Percentiles rank a stretch among this genome's conserved stretches.
Evolutionary conservation across 2,113 vertebrate species (phyloP).

Genomic region (Herpailurus yagouaroundi): DNA sequence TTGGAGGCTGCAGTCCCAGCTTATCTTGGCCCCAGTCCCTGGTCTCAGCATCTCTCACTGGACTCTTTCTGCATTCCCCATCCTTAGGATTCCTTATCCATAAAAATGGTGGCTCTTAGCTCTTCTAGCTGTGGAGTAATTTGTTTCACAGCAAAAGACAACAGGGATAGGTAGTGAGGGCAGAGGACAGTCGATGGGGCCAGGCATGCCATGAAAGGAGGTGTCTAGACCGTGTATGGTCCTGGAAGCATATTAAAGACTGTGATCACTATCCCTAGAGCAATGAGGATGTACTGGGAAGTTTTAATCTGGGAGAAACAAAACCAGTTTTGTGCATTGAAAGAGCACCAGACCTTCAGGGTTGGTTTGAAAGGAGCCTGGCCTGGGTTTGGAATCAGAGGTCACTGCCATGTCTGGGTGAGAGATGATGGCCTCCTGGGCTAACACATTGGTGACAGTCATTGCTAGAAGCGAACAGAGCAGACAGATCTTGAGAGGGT

Average conservation of each 20-base stretch:
- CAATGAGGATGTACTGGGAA: background rate
- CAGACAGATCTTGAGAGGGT: background rate
- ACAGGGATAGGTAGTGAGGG: accelerated
- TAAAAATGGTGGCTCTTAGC: no score
- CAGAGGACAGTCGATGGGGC: accelerated
- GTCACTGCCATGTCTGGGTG: accelerated
- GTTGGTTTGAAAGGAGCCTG: background rate
- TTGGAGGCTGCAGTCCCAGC: accelerated
- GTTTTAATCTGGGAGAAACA: background rate
- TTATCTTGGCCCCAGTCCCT: background rate
- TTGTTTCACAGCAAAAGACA: background rate
- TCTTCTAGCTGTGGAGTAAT: accelerated
- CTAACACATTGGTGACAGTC: accelerated
- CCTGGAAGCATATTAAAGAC: accelerated
- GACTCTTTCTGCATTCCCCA: background rate
- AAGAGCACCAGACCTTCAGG: background rate
- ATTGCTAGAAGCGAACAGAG: no score
- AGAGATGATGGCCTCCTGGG: background rate
- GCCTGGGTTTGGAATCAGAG: background rate
- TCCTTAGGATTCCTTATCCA: no score
- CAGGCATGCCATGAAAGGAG: background rate
- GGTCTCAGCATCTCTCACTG: background rate
- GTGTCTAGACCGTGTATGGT: accelerated
- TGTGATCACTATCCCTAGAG: no score
- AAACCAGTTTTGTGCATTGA: background rate